These are phyloP conservation scores for Graphium colonna DNA, from an alignment of 2,888 invertebrate genomes.

Conservation along the genomic window DNA sequence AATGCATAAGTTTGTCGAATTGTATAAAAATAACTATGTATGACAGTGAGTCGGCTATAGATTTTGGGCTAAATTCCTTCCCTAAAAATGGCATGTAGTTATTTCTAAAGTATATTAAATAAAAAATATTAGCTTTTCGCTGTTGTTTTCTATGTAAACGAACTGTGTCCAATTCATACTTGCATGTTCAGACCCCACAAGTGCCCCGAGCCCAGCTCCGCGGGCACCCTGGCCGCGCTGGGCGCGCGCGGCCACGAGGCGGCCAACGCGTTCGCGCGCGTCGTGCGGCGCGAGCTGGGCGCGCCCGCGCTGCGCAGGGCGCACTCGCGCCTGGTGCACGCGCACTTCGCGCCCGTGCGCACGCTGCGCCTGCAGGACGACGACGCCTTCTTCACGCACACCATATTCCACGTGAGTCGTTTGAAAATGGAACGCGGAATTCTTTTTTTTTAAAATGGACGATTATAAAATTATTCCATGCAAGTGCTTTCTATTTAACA, in stretches of 20 bases:
- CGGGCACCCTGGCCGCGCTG: conserved; percentile 46
- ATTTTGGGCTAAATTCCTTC: no score
- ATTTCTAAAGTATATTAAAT: no score
- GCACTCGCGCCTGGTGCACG: conserved; percentile 54
- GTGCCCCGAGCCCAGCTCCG: conserved; percentile 87
- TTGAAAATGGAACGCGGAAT: not conserved
- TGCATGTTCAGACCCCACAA: conserved; percentile 97
- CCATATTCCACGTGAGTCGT: conserved; percentile 81
- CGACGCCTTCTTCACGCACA: conserved; percentile 85
- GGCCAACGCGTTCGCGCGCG: conserved; percentile 91
- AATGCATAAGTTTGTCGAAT: no score
- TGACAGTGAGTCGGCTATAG: no score
- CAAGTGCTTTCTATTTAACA: no score
- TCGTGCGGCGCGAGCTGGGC: conserved; percentile 85
- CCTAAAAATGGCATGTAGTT: no score
- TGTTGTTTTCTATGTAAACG: not conserved
- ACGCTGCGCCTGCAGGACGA: conserved; percentile 73
- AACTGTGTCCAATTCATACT: no score
- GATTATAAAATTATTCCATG: no score
- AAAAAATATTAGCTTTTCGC: no score
- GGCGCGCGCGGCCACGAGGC: conserved; percentile 82
- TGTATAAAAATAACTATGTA: no score
- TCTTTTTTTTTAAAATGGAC: not conserved
- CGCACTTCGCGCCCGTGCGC: conserved; percentile 69
- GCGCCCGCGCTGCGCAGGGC: conserved; percentile 56